A percentile compares a stretch with the other conserved stretches of the same genome.
Evolutionary conservation across 2,797 vertebrate species (phyloP).

Genomic region (Melanotaenia trifasciata): DNA sequence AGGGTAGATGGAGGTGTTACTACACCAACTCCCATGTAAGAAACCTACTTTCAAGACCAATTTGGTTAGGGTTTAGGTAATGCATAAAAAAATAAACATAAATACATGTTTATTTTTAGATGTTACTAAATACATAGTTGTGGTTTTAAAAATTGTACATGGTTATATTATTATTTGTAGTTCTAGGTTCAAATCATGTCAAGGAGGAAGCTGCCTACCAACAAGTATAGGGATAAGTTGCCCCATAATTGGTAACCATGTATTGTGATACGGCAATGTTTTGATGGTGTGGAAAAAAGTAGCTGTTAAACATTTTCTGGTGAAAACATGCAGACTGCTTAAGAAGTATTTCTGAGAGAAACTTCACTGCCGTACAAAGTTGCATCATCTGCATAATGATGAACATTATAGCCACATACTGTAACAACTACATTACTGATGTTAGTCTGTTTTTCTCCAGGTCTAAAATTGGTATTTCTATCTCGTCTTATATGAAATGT

Average conservation of each 20-base stretch:
- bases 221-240: background rate
- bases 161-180: background rate
- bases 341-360: background rate
- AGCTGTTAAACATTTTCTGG: background rate
- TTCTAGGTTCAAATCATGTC: background rate
- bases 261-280: background rate
- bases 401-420: background rate
- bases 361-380: background rate
- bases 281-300: background rate
- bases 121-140: too few species aligned
- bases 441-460: background rate
- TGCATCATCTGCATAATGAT: background rate
- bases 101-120: background rate
- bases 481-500: background rate
- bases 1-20: background rate
- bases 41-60: too few species aligned
- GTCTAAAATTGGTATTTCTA: background rate
- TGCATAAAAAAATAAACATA: background rate
- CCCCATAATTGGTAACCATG: background rate
- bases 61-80: too few species aligned
- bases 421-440: background rate
- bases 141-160: too few species aligned
- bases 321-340: background rate
- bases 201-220: background rate
- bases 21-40: background rate